Evolutionary conservation across 2,113 vertebrate genomes (phyloP).

Genomic region (Bujurquina vittata): DNA sequence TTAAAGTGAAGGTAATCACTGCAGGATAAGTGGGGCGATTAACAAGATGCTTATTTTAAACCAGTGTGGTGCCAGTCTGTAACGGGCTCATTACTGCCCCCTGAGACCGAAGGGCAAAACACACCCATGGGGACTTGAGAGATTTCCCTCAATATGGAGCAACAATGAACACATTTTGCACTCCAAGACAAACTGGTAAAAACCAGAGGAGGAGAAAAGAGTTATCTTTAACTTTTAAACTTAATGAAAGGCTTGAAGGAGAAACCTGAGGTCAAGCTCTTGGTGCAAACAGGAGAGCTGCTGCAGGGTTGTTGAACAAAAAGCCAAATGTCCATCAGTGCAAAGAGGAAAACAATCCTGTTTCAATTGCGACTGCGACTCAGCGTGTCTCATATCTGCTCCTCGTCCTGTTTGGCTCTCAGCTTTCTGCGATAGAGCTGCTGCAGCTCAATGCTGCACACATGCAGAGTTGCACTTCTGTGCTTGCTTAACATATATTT

Average conservation of each 20-base stretch:
- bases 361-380: no score
- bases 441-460: neutral
- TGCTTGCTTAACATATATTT: conserved; percentile 1
- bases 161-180: neutral
- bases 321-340: no score
- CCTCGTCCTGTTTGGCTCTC: neutral
- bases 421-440: neutral
- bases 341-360: no score
- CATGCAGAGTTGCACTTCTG: neutral
- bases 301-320: no score
- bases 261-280: no score
- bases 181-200: neutral
- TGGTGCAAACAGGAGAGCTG: no score
- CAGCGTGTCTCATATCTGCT: no score
- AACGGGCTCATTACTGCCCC: neutral
- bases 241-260: neutral
- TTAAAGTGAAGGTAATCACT: neutral
- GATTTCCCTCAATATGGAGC: neutral
- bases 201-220: fast-evolving
- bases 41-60: neutral
- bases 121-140: neutral
- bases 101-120: neutral
- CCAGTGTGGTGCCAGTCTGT: neutral
- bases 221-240: neutral
- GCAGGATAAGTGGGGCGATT: neutral